Conservation (phyloP, 2,797 vertebrate species). For the Anomalospiza imberbis region DNA sequence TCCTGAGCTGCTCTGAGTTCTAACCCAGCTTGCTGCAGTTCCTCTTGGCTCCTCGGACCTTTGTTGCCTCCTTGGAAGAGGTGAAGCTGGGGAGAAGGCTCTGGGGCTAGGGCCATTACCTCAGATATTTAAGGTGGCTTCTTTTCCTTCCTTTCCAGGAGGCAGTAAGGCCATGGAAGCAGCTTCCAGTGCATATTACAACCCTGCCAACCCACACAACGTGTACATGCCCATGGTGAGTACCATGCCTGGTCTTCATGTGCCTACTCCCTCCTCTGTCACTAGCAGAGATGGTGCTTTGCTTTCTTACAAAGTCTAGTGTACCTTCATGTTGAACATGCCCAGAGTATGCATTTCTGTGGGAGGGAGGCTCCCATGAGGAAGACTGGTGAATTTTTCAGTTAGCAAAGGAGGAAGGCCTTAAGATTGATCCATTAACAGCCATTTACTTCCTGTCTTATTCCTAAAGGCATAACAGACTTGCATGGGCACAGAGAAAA, state of each 20-base stretch:
- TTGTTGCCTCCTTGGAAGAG: neutral
- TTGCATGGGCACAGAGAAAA: neutral
- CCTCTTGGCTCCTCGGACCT: neutral
- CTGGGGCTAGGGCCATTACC: neutral
- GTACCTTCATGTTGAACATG: neutral
- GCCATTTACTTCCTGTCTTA: neutral
- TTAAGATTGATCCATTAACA: neutral
- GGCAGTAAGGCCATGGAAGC: constrained; percentile 85
- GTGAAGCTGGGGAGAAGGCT: neutral
- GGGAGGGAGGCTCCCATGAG: neutral
- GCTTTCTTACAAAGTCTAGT: neutral
- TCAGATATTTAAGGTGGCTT: neutral
- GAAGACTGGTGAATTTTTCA: neutral
- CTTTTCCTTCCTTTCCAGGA: constrained; percentile 47
- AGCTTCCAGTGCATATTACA: constrained; percentile 87
- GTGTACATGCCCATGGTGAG: constrained; percentile 93
- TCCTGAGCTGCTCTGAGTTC: neutral
- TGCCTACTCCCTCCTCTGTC: neutral
- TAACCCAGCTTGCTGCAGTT: neutral
- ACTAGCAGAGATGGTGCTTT: neutral
- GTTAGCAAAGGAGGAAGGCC: neutral
- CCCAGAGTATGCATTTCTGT: neutral
- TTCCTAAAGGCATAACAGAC: neutral
- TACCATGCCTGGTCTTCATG: neutral
- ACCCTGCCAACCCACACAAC: constrained; percentile 88